Base-by-base conservation (phyloP, 2,113 vertebrate species). In the Eulemur rufifrons region DNA sequence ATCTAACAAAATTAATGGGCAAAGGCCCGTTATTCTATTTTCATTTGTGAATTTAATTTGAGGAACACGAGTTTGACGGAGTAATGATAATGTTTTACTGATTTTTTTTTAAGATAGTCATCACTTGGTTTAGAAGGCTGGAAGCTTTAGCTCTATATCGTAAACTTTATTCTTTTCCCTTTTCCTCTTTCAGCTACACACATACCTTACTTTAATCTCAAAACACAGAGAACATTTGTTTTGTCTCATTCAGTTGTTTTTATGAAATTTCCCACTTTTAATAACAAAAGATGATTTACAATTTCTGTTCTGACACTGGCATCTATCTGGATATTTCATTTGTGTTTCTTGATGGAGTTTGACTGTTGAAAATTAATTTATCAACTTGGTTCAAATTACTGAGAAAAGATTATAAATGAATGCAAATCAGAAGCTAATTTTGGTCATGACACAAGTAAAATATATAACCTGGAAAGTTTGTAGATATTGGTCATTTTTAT, bases 1-100 rank as follows among this genome's bases (percentile, higher is more conserved):
- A 94, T 93, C 15, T 39, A 95, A 66, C 63, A 96, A 85, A 98
- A 92, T 97, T 88, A 98, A 97, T 97, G 64, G 37, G 27, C 76
- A 93, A 95, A 77, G 8, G 10, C 12, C 29, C 66, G 0, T 83
- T 94, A 71, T 82, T 82, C 9, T 80, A 78, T 96, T 98, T 94
- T 95, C 89, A 91, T 95, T 97, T 97, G 66, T 66, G 27, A 96
- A 91, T 97, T 96, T 97, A 45, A 96, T 85, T 92, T 94, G 10
- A 1, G 39, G 47, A 21, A 54, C 71, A 47, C 23, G 52, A 93
- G 64, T 25, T 83, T 84, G 88, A 91, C 81, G 64, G 78, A 94
- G 23, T 69, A 68, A 59, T 94, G 37, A 69, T 73, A 81, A 81
- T 80, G 7, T 3, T 61, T 96, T 94, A 66, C 82, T 89, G 76